Percentiles rank a stretch among this genome's conserved stretches.
phyloP scores from a whole-genome alignment of 2,797 vertebrate species.

The Meda fulgida region DNA sequence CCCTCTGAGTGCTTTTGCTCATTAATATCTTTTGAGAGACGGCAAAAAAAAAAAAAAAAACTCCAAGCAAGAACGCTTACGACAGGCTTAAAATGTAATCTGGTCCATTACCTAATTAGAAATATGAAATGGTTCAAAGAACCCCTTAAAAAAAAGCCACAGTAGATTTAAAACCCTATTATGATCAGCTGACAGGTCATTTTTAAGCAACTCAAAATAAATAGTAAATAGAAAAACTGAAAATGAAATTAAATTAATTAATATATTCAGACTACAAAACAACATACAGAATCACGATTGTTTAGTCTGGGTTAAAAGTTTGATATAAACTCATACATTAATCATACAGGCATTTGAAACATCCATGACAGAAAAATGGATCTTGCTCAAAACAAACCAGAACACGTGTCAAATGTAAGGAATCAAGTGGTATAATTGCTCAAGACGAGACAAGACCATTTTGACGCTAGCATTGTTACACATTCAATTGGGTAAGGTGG shows the following conservation, averaged over 20 bases:
- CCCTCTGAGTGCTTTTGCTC: conserved; percentile 73
- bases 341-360: conserved; percentile 41
- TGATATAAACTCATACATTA: conserved; percentile 34
- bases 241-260: conserved; percentile 21
- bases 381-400: neutral
- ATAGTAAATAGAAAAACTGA: neutral
- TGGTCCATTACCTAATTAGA: conserved; percentile 84
- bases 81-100: conserved; percentile 75
- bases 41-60: conserved; percentile 40
- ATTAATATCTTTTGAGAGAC: conserved; percentile 73
- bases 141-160: conserved; percentile 62
- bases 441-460: conserved; percentile 31
- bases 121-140: conserved; percentile 80
- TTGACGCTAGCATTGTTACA: neutral
- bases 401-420: neutral
- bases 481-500: neutral
- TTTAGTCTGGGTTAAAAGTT: conserved; percentile 29
- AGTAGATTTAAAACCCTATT: conserved; percentile 73
- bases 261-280: conserved; percentile 37
- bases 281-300: conserved; percentile 30
- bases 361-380: neutral
- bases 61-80: conserved; percentile 75
- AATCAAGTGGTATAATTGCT: neutral
- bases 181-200: conserved; percentile 55
- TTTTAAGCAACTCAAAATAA: conserved; percentile 46